Conservation (phyloP, 2,113 vertebrate species). For the Cyprinodon variegatus region DNA sequence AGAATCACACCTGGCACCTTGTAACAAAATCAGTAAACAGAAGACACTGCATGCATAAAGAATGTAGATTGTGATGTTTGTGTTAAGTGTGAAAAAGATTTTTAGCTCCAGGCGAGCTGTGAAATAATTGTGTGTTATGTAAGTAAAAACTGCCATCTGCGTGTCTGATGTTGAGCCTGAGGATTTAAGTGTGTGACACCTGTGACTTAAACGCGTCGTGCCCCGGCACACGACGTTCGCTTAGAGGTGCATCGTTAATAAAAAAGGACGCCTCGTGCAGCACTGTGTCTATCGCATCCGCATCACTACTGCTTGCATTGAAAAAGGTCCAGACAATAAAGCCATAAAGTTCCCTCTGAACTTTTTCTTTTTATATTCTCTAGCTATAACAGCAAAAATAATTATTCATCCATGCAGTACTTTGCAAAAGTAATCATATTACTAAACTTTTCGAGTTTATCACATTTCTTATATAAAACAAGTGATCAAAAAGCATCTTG, state of each 20-base stretch:
- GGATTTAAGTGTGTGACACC: slow-evolving; percentile 53
- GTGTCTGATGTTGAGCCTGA: slow-evolving; percentile 35
- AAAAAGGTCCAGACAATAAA: background rate
- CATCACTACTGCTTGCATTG: background rate
- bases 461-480: no score
- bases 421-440: background rate
- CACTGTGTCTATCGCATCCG: slow-evolving; percentile 20
- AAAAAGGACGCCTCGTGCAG: slow-evolving; percentile 49
- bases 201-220: slow-evolving; percentile 50
- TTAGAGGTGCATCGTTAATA: slow-evolving; percentile 24
- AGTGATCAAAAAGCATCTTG: no score
- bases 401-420: background rate
- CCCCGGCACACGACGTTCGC: slow-evolving; percentile 38
- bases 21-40: slow-evolving; percentile 52
- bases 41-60: slow-evolving; percentile 69
- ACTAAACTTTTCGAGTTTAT: background rate
- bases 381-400: background rate
- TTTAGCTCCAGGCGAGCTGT: slow-evolving; percentile 52
- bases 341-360: background rate
- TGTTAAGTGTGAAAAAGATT: slow-evolving; percentile 64
- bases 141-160: slow-evolving; percentile 56
- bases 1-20: slow-evolving; percentile 12
- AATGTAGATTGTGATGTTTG: slow-evolving; percentile 61
- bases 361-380: background rate
- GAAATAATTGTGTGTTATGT: slow-evolving; percentile 42